A percentile compares a stretch with the other conserved stretches of the same genome.
Evolutionary conservation across 1,140 invertebrate species (phyloP).

Genomic region (Musca vetustissima): DNA sequence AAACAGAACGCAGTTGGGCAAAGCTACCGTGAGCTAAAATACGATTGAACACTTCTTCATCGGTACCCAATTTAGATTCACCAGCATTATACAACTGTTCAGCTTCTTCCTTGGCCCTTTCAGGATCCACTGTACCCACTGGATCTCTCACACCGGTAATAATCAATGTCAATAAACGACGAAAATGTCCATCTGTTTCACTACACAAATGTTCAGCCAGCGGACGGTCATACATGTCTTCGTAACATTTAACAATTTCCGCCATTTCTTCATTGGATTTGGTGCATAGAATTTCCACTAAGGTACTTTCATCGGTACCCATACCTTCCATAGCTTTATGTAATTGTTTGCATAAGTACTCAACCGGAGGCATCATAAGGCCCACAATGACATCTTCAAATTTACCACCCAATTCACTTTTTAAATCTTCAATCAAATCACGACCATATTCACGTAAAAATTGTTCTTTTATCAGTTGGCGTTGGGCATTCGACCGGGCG

Average conservation of each 20-base stretch:
- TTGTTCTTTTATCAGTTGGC: constrained; percentile 66
- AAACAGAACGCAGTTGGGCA: constrained; percentile 66
- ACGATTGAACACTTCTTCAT: constrained; percentile 62
- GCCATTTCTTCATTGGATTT: constrained; percentile 68
- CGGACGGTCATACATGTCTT: constrained; percentile 69
- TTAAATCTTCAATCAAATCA: constrained; percentile 74
- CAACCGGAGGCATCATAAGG: constrained; percentile 67
- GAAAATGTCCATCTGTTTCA: constrained; percentile 79
- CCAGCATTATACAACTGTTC: constrained; percentile 64
- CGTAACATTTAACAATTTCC: constrained; percentile 66
- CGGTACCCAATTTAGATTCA: constrained; percentile 69
- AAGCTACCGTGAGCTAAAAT: constrained; percentile 69
- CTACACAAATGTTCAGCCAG: constrained; percentile 75
- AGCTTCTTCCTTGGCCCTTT: constrained; percentile 61
- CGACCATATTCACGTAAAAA: constrained; percentile 77
- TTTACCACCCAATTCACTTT: constrained; percentile 73
- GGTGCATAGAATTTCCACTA: constrained; percentile 74
- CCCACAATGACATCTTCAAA: constrained; percentile 78
- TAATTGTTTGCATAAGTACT: constrained; percentile 72
- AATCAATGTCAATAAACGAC: constrained; percentile 69
- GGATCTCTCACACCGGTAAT: constrained; percentile 61
- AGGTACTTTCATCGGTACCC: constrained; percentile 64
- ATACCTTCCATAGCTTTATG: constrained; percentile 68
- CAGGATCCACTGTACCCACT: constrained; percentile 57
- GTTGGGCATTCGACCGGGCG: constrained; percentile 65